Evolutionary conservation across 2,888 invertebrate species (phyloP).

Genomic region (Scaptomyza parva): DNA sequence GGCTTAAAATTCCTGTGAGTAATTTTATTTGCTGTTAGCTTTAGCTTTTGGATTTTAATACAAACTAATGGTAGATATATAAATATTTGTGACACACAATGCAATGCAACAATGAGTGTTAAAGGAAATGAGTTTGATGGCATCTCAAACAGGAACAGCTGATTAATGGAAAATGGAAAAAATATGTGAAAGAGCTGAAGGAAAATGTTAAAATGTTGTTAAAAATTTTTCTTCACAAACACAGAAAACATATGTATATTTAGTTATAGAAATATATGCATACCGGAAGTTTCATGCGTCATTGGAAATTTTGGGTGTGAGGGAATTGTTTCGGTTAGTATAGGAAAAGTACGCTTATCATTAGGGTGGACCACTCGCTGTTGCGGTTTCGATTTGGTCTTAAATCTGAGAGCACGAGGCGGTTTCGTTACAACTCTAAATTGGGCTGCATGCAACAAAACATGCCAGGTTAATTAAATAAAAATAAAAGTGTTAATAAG

Average conservation of each 20-base stretch:
- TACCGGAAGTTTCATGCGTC: conserved; percentile 40
- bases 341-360: conserved; percentile 14
- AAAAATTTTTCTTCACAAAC: neutral
- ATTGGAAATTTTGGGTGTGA: conserved; percentile 14
- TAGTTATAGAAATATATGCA: conserved; percentile 5
- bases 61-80: conserved; percentile 21
- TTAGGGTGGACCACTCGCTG: conserved; percentile 18
- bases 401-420: conserved; percentile 38
- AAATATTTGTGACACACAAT: neutral
- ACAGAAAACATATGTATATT: neutral
- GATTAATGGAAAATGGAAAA: conserved; percentile 1
- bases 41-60: conserved; percentile 15
- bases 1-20: conserved; percentile 35
- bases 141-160: neutral
- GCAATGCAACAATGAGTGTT: neutral
- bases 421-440: conserved; percentile 34
- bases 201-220: neutral
- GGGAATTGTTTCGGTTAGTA: conserved; percentile 17
- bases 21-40: conserved; percentile 40
- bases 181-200: neutral
- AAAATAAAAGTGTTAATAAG: conserved; percentile 29
- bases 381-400: conserved; percentile 31
- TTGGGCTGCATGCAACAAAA: conserved; percentile 32
- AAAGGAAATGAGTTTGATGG: neutral
- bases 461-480: conserved; percentile 27